A percentile compares a stretch with the other conserved stretches of the same genome.
These are phyloP conservation scores for Achroia grisella DNA, from an alignment of 1,140 invertebrate genomes.

Conservation along the genomic window DNA sequence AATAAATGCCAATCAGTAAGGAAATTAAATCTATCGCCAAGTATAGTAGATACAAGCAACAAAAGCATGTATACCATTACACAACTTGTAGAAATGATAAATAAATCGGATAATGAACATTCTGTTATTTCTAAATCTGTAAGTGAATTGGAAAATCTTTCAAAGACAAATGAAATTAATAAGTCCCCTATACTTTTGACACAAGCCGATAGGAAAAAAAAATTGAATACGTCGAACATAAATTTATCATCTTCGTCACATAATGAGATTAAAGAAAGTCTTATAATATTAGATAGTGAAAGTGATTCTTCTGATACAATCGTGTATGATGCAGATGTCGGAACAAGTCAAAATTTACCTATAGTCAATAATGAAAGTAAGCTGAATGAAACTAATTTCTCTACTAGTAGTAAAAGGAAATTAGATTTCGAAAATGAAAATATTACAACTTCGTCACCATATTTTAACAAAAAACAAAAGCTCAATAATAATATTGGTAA, in stretches of 20 bases:
- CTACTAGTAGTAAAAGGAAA: conserved; percentile 40
- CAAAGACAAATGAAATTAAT: conserved; percentile 21
- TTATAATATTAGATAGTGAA: conserved; percentile 50
- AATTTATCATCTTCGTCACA: conserved; percentile 4
- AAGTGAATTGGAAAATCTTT: background rate
- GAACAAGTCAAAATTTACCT: background rate
- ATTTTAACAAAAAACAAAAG: conserved; percentile 56
- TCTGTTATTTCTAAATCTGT: conserved; percentile 1
- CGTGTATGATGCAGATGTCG: conserved; percentile 18
- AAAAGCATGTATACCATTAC: conserved; percentile 59
- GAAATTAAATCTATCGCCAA: conserved; percentile 8
- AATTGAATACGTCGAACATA: conserved; percentile 4
- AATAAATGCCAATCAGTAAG: background rate
- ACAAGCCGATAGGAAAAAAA: conserved; percentile 38
- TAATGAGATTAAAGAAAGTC: conserved; percentile 19
- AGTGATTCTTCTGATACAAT: conserved; percentile 37
- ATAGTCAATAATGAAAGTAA: background rate
- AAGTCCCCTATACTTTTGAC: conserved; percentile 50
- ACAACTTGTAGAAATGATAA: conserved; percentile 55
- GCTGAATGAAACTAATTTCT: background rate
- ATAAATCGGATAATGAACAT: conserved; percentile 23
- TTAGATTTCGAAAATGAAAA: conserved; percentile 22
- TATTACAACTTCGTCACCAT: conserved; percentile 32
- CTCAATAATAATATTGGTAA: conserved; percentile 19
- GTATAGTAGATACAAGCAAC: conserved; percentile 18